Evolutionary conservation across 2,888 invertebrate genomes (phyloP).

Genomic region (Papilio demoleus): DNA sequence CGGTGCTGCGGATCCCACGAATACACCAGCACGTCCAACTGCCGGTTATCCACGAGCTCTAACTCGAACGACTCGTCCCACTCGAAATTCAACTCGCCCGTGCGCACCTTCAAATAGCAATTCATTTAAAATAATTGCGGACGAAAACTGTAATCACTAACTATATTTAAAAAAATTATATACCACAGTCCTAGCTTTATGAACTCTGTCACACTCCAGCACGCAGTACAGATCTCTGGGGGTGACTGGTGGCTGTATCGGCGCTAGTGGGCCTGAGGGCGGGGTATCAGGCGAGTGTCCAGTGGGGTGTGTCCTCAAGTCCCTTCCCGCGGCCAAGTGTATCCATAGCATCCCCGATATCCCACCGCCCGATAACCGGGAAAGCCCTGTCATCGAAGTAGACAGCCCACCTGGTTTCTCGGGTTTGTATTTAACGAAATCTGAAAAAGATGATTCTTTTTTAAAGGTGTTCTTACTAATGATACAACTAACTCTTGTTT

Average conservation of each 20-base stretch:
- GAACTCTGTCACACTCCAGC: slow-evolving; percentile 97
- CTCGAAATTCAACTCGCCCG: slow-evolving; percentile 98
- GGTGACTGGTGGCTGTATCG: slow-evolving; percentile 71
- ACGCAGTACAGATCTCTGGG: slow-evolving; percentile 97
- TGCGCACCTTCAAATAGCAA: slow-evolving; percentile 85
- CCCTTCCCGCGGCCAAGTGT: slow-evolving; percentile 94
- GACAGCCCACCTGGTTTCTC: slow-evolving; percentile 87
- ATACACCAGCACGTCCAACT: slow-evolving; percentile 97
- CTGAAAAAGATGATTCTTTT: slow-evolving; percentile 69
- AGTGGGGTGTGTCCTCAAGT: slow-evolving; percentile 88
- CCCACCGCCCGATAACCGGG: slow-evolving; percentile 78
- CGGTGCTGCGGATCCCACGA: slow-evolving; percentile 99
- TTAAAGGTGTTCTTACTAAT: too few species aligned
- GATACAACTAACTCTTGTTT: too few species aligned
- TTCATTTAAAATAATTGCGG: not conserved
- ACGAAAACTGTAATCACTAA: not conserved
- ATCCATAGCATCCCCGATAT: slow-evolving; percentile 96
- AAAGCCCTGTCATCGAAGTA: slow-evolving; percentile 82
- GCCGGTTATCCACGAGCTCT: slow-evolving; percentile 96
- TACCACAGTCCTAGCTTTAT: slow-evolving; percentile 97
- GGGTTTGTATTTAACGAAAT: slow-evolving; percentile 95
- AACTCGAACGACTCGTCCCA: slow-evolving; percentile 99
- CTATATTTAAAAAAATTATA: not conserved
- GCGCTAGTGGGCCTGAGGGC: slow-evolving; percentile 84
- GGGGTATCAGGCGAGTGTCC: slow-evolving; percentile 89